phyloP scores from a whole-genome alignment of 2,888 invertebrate species.

The Rhaphigaster nebulosa region DNA sequence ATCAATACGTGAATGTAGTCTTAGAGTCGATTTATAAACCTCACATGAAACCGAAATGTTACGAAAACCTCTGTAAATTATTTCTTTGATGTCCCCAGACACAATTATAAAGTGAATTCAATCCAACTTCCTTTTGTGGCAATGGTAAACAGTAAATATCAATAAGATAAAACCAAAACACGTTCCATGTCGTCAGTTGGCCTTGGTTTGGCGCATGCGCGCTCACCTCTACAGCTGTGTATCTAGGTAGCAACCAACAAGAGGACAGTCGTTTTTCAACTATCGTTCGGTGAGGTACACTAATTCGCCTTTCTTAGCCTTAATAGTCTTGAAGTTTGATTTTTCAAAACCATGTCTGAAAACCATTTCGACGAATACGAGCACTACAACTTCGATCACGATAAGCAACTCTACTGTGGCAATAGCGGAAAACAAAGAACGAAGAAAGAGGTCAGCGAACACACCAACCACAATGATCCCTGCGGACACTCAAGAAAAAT shows the following conservation, averaged over 20 bases:
- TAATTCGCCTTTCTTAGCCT: conserved; percentile 36
- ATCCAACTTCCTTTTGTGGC: background rate
- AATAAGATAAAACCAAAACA: conserved; percentile 46
- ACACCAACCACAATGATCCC: conserved; percentile 93
- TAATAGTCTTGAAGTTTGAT: conserved; percentile 23
- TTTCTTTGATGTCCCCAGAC: background rate
- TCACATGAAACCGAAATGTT: background rate
- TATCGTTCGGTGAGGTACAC: background rate
- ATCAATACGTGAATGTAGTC: background rate
- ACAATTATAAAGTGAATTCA: background rate
- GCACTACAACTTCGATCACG: conserved; percentile 93
- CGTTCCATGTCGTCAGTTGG: conserved; percentile 47
- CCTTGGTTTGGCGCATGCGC: conserved; percentile 62
- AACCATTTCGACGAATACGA: conserved; percentile 91
- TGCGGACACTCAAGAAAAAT: conserved; percentile 94
- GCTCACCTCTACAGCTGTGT: conserved; percentile 30
- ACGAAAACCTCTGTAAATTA: background rate
- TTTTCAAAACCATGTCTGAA: conserved; percentile 77
- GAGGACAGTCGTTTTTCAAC: conserved; percentile 43
- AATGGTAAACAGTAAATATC: conserved; percentile 29
- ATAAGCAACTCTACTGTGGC: conserved; percentile 87
- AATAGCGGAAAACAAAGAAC: conserved; percentile 92
- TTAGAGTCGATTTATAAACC: background rate
- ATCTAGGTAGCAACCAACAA: conserved; percentile 39
- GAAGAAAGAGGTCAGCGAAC: conserved; percentile 88